Evolutionary conservation across 2,797 vertebrate genomes (phyloP).

Genomic region (Anas bernieri): DNA sequence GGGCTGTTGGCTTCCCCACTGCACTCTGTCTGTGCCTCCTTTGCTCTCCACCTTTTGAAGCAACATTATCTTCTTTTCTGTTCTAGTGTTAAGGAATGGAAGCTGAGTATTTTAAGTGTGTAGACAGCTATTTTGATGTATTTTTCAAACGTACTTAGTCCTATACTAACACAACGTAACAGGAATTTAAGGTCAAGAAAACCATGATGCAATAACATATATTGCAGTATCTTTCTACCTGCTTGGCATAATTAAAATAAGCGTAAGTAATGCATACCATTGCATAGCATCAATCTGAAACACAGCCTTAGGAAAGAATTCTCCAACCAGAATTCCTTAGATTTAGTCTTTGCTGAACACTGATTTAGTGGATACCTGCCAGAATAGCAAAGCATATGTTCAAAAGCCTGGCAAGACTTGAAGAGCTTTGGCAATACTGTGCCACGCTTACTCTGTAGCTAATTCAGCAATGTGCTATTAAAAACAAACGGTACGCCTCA

Average conservation of each 20-base stretch:
- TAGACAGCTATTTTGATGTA: neutral
- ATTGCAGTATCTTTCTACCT: neutral
- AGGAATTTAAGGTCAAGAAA: neutral
- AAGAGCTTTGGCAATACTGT: neutral
- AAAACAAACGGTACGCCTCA: neutral
- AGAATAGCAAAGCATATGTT: neutral
- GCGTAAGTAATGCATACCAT: neutral
- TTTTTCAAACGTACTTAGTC: neutral
- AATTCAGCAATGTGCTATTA: neutral
- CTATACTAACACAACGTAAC: neutral
- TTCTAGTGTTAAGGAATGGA: neutral
- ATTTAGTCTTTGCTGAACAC: neutral
- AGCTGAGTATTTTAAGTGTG: neutral
- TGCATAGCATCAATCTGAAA: neutral
- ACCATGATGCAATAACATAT: neutral
- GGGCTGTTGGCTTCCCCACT: neutral
- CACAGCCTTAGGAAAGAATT: neutral
- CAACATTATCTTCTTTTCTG: neutral
- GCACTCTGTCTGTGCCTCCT: neutral
- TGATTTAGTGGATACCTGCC: neutral
- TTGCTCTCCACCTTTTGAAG: neutral
- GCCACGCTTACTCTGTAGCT: neutral
- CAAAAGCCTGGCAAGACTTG: neutral
- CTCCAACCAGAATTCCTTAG: neutral
- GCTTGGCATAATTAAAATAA: neutral